Conservation (phyloP, 2,888 invertebrate genomes). For the Spisula subtruncata region DNA sequence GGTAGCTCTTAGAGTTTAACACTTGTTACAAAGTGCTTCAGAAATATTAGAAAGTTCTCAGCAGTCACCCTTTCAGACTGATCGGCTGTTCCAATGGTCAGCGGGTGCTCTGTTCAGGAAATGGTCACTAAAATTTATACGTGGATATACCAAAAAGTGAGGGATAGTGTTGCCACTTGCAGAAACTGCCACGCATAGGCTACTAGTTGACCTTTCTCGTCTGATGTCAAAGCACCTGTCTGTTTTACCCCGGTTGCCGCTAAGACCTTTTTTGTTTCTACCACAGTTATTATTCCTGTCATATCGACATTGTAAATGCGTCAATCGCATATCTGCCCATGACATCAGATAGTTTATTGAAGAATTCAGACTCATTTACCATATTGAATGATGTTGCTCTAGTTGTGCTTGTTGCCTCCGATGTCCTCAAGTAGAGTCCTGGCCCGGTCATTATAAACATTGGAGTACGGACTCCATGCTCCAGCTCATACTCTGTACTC, state of each 20-base stretch:
- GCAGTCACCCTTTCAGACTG: slow-evolving; percentile 82
- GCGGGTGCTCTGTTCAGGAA: slow-evolving; percentile 48
- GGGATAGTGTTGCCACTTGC: no score
- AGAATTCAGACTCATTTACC: no score
- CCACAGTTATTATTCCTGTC: slow-evolving; percentile 65
- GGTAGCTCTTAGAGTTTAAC: no score
- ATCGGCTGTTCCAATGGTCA: slow-evolving; percentile 54
- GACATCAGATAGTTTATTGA: no score
- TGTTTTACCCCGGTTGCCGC: slow-evolving; percentile 46
- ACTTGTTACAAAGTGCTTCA: slow-evolving; percentile 82
- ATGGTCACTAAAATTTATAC: slow-evolving; percentile 46
- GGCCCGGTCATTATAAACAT: no score
- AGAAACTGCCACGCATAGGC: no score
- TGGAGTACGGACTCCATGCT: no score
- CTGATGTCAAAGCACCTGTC: slow-evolving; percentile 50
- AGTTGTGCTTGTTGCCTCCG: background rate
- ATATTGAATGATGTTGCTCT: no score
- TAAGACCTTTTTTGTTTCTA: slow-evolving; percentile 48
- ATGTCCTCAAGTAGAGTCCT: slow-evolving; percentile 28
- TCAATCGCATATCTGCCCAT: slow-evolving; percentile 42
- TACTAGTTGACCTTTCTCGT: slow-evolving; percentile 51
- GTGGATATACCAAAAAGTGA: no score
- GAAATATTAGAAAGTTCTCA: slow-evolving; percentile 76
- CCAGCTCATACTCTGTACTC: no score
- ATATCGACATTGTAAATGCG: slow-evolving; percentile 62